Base-by-base conservation (phyloP, 1,140 invertebrate genomes). In the Heliothis subflexa region DNA sequence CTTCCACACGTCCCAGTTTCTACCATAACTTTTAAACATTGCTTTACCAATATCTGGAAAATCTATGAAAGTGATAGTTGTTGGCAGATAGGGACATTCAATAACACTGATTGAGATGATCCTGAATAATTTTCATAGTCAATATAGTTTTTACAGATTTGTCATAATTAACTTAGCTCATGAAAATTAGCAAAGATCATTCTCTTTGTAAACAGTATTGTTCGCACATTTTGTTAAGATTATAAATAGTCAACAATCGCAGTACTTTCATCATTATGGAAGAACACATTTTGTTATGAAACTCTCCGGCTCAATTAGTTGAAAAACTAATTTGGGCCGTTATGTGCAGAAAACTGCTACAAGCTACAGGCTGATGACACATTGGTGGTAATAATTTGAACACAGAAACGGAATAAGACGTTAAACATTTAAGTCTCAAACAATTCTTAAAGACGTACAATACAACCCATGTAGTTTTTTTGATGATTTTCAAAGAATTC, bases 171-270 rank as follows among this genome's bases (percentile, higher is more conserved):
- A 7, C 33, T 13, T 47, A 47, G 28, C 4, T 55, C 68, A 40
- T 55, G 25, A 71, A 71, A 71, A 54, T 71, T 54, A 40, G 11
- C 9, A 54, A 71, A 55, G 50, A 55, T 71, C 68, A 54, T 33
- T 18, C 50, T 71, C 68, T 40, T 40, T 12, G 28, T 40, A 40
- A 71, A 54, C 68, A 71, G 28, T 55, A 66, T 52, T 18, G 49
- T 9, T 33, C 45, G 16, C 25, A 70, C 16, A 50, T 40, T 16
- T 71, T 71, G 16, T 45, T 47, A 64, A 47, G 10, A 47, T 78
- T 81, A 81, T 14, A 83, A 83, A 81, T 83, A 83, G 84, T 83
- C 61, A 81, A 85, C 82, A 85, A 81, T 78, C 59, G 52, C 52
- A 16, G 54, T 76, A 28, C 14, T 45, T 33, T 64, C n/a, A 18